Base-by-base conservation (phyloP, 2,797 vertebrate genomes). In the Pipistrellus pygmaeus region DNA sequence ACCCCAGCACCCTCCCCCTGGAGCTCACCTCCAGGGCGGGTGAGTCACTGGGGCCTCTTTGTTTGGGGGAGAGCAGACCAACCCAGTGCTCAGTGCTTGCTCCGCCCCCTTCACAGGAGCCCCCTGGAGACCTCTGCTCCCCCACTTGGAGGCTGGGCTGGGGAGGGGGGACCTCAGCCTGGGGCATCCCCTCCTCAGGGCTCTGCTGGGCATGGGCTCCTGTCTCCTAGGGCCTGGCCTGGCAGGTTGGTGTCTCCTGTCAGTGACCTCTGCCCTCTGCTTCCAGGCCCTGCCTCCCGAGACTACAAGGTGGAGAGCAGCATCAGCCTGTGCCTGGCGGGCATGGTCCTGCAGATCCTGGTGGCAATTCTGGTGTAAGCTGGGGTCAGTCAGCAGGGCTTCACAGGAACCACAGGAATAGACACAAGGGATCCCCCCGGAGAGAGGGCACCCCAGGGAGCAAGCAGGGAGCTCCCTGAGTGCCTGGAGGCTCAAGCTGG, bases 1-100 rank as follows among this genome's bases (percentile, higher is more conserved):
- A 8, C 2, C 35, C 6, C 15, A 53, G n/a, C 0, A 0, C 14
- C 68, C 8, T 30, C 17, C 17, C 4, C 68, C 25, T 21, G 2
- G 17, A 46, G 5, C 17, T 3, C 32, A 10, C 0, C 46, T 15
- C 15, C 4, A 30, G 5, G 17, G 11, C 9, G 9, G 30, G 46
- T 35, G 85, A 35, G 57, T 32, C 18, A 1, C 6, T 1, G 46
- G 11, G 17, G 2, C 7, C 27, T 38, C 60, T 71, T 18, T 48
- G 18, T 11, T 84, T 3, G 17, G 32, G 18, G 38, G 32, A 25
- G 11, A 25, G 11, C 7, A 8, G 55, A 15, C 11, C 15, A 3
- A 14, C 5, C 0, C 30, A 18, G 30, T 44, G 44, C 10, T 44
- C 44, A 44, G 44, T 11, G 44, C 44, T 44, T 9, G 44, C 44